phyloP scores from a whole-genome alignment of 2,797 vertebrate genomes.

The Spinibarbus caldwelli region DNA sequence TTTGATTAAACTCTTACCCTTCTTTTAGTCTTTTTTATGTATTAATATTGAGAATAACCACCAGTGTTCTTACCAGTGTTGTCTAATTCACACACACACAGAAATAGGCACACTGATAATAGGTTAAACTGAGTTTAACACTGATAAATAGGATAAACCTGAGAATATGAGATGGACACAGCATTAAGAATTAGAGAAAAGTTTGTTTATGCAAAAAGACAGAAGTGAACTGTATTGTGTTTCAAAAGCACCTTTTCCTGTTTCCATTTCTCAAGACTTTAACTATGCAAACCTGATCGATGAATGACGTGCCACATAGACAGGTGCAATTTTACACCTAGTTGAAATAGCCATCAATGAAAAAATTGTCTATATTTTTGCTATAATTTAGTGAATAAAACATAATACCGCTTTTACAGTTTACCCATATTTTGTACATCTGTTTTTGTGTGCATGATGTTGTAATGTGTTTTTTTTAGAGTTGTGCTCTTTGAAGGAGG shows the following conservation, averaged over 20 bases:
- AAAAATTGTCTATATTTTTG: too few relatives aligned
- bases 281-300: too few relatives aligned
- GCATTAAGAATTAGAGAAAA: neutral
- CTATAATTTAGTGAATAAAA: neutral
- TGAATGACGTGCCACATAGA: too few relatives aligned
- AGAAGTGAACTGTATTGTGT: neutral
- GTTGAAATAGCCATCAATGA: too few relatives aligned
- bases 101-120: too few relatives aligned
- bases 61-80: neutral
- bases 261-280: slow-evolving; percentile 4
- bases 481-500: neutral
- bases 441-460: neutral
- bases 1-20: neutral
- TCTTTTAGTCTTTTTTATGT: neutral
- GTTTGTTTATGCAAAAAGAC: neutral
- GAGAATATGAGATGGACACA: neutral
- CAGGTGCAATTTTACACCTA: too few relatives aligned
- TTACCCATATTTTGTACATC: neutral
- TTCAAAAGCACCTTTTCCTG: neutral
- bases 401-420: neutral
- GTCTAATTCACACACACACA: neutral
- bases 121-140: neutral
- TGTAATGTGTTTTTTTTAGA: neutral
- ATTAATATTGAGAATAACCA: neutral
- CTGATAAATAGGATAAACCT: neutral